Percentiles rank a stretch among this genome's conserved stretches.
Conservation (phyloP, 2,797 vertebrate genomes). For the Pseudochirops corinnae region DNA sequence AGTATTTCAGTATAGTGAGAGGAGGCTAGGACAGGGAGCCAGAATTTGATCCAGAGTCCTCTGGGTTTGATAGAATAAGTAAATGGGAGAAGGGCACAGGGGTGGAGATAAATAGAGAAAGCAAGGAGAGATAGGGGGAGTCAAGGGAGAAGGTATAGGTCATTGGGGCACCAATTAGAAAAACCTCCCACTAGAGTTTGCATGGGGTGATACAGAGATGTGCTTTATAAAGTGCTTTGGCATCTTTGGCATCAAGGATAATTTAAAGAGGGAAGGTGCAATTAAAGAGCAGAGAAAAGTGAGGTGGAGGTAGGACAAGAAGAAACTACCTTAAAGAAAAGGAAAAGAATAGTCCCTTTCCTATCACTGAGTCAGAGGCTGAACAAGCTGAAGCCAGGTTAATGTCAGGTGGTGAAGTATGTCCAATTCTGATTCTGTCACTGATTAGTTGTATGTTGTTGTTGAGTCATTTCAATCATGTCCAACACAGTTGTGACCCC, state of each 20-base stretch:
- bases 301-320: background rate
- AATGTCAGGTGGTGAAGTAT: too few species aligned
- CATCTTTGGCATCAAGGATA: background rate
- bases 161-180: background rate
- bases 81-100: conserved; percentile 1
- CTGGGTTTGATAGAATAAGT: background rate
- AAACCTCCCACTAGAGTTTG: background rate
- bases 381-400: too few species aligned
- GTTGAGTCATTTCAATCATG: too few species aligned
- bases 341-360: too few species aligned
- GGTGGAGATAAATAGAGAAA: background rate
- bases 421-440: too few species aligned
- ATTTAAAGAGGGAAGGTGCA: background rate
- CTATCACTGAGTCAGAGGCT: too few species aligned
- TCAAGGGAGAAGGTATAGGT: background rate
- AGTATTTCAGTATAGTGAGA: accelerated
- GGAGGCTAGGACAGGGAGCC: background rate
- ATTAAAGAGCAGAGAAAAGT: background rate
- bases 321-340: too few species aligned
- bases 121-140: background rate
- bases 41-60: background rate
- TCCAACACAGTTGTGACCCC: too few species aligned
- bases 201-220: background rate
- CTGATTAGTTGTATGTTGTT: too few species aligned
- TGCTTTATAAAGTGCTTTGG: background rate